phyloP scores from a whole-genome alignment of 2,113 vertebrate species.

The Rattus rattus region DNA sequence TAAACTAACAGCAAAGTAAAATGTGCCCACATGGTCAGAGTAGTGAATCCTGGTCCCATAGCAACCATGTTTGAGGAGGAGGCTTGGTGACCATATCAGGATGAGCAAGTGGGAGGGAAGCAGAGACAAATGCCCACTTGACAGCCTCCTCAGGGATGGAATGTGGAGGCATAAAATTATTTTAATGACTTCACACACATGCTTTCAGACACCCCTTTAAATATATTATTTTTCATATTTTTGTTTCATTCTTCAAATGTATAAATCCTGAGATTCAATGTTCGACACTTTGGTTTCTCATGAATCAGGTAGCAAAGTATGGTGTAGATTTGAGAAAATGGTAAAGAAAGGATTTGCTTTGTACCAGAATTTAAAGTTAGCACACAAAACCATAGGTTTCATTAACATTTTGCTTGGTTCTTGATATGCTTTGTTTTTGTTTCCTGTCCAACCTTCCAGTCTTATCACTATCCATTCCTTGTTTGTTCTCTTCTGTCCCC shows the following conservation, averaged over 20 bases:
- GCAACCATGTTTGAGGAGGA: conserved; percentile 69
- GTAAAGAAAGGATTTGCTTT: background rate
- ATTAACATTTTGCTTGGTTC: background rate
- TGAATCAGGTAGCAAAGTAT: background rate
- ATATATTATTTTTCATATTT: conserved; percentile 47
- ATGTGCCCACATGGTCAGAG: background rate
- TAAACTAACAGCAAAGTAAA: conserved; percentile 13
- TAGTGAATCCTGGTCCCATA: conserved; percentile 55
- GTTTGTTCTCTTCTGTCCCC: background rate
- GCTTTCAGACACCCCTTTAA: conserved; percentile 56
- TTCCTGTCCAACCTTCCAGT: background rate
- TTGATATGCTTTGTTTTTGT: background rate
- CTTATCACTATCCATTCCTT: background rate
- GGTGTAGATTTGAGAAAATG: conserved; percentile 36
- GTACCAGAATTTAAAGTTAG: background rate
- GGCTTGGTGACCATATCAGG: conserved; percentile 64
- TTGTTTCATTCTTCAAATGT: conserved; percentile 33
- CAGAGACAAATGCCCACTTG: conserved; percentile 65
- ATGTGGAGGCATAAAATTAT: conserved; percentile 38
- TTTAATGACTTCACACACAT: conserved; percentile 60
- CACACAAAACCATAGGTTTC: background rate
- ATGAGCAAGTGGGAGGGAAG: conserved; percentile 67
- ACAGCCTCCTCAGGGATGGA: conserved; percentile 55
- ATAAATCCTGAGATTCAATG: conserved; percentile 16
- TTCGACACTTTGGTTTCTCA: conserved; percentile 10